phyloP scores from a whole-genome alignment of 2,888 invertebrate species.

The Polydesmus complanatus region DNA sequence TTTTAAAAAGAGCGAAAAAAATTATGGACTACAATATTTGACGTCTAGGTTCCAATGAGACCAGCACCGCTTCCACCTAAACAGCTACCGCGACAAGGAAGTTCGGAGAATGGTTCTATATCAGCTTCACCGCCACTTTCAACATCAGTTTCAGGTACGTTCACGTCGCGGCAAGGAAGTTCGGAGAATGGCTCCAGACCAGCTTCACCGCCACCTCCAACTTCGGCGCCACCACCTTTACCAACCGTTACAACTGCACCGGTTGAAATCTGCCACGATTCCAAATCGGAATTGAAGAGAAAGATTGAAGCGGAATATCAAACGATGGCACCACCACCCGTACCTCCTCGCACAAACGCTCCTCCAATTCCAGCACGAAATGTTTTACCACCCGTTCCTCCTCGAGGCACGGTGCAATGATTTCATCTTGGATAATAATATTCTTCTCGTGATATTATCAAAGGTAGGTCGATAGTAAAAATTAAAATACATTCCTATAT shows the following conservation, averaged over 20 bases:
- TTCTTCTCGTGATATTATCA: no score
- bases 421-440: no score
- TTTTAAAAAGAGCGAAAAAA: constrained; percentile 12
- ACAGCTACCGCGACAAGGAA: background rate
- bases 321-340: constrained; percentile 11
- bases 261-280: constrained; percentile 8
- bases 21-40: constrained; percentile 11
- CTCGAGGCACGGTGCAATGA: constrained; percentile 8
- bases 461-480: no score
- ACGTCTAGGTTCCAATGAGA: background rate
- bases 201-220: constrained; percentile 20
- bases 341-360: constrained; percentile 20
- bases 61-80: background rate
- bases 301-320: background rate
- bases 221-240: constrained; percentile 17
- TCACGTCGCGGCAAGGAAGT: background rate
- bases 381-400: constrained; percentile 5
- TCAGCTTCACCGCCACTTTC: no score
- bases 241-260: constrained; percentile 15
- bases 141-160: background rate
- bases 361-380: constrained; percentile 32
- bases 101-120: background rate
- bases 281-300: background rate
- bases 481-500: no score
- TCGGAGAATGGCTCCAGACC: constrained; percentile 7